A percentile compares a stretch with the other conserved stretches of the same genome.
phyloP scores from a whole-genome alignment of 2,797 vertebrate species.

The Chelon labrosus region DNA sequence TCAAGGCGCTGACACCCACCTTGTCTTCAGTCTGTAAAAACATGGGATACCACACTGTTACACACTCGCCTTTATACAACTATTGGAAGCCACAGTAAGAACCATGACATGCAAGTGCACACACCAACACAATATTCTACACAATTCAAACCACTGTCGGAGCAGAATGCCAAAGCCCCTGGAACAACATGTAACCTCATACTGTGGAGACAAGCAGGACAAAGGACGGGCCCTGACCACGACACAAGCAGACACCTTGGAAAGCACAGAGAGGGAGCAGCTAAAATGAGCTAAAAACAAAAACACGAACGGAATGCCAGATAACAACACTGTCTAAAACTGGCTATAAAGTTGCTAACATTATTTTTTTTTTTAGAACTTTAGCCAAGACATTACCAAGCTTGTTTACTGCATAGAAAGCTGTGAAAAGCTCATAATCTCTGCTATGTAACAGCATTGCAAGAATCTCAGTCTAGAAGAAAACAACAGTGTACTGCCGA shows the following conservation, averaged over 20 bases:
- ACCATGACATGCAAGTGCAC: constrained; percentile 50
- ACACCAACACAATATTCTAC: constrained; percentile 39
- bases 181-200: constrained; percentile 64
- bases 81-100: constrained; percentile 49
- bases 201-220: constrained; percentile 69
- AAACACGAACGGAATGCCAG: not conserved
- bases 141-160: constrained; percentile 40
- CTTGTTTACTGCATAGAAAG: constrained; percentile 15
- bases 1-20: constrained; percentile 85
- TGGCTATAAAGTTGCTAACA: not conserved
- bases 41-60: constrained; percentile 86
- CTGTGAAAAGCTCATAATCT: constrained; percentile 17
- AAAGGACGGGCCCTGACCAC: constrained; percentile 56
- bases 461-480: constrained; percentile 12
- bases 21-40: constrained; percentile 89
- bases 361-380: constrained; percentile 2
- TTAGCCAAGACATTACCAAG: constrained; percentile 10
- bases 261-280: constrained; percentile 72
- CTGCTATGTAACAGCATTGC: not conserved
- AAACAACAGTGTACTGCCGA: constrained; percentile 16
- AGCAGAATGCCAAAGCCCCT: constrained; percentile 65
- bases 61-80: constrained; percentile 59
- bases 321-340: not conserved
- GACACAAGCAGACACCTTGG: constrained; percentile 63
- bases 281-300: constrained; percentile 16